Evolutionary conservation across 2,113 vertebrate genomes (phyloP), one percentile per base, ranked within the genome.

Genomic region (Gavia stellata): DNA sequence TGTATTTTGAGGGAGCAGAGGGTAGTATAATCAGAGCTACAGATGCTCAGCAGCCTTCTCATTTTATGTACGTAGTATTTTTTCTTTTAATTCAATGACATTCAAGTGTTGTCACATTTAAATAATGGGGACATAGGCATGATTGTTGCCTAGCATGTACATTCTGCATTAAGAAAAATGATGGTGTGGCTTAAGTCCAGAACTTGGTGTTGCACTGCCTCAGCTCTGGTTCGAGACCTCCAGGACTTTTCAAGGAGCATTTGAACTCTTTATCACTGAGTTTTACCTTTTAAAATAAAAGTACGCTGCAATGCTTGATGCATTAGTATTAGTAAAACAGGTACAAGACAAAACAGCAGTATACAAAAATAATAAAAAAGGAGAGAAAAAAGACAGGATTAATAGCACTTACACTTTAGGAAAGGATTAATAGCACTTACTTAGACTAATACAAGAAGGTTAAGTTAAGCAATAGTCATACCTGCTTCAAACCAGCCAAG

Each of bases 401-500:
- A 85, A 74, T 28, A 73, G 62, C 12, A 79, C 17, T 78, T n/a
- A n/a, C n/a, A n/a, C n/a, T n/a, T n/a, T n/a, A n/a, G 40, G 9
- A 74, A 61, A 42, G 36, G 19, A 45, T 62, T 87, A 85, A 74
- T 28, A 73, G 62, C 12, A 79, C 17, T 78, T n/a, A n/a, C n/a
- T n/a, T n/a, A n/a, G 68, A 42, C 62, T 19, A 42, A 45, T 62
- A 86, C 19, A 66, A 73, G 38, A 62, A 86, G 11, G n/a, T 77
- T 71, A 85, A 89, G 17, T 38, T 49, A 55, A 75, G 45, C 50
- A 44, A 38, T 12, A 55, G 47, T 65, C 63, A 45, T 98, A 99
- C 99, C 99, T 99, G 99, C 92, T 99, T 99, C 77, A 99, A 98
- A 95, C 99, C 99, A 94, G 99, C 99, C 95, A 99, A 97, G 11